Evolutionary conservation across 2,113 vertebrate genomes (phyloP), one percentile per base, ranked within the genome.

Genomic region (Zosterops pallidus): DNA sequence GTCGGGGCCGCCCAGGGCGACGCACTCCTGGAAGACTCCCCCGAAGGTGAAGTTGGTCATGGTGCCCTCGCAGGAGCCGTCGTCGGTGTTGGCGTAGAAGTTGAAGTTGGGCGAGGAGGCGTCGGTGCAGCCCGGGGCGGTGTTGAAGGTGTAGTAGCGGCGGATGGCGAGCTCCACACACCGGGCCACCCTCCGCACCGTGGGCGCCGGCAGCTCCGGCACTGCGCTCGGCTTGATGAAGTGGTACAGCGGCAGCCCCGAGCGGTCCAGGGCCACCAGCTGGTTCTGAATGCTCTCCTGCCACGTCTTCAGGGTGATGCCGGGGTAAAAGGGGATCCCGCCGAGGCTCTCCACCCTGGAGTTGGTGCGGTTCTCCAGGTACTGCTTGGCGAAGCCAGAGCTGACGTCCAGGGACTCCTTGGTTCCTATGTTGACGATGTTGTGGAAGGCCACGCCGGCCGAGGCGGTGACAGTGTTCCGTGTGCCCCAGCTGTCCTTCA

Each of bases 221-320:
- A 99, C 83, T 9, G 91, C 80, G 35, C 97, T 96, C 4, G 95
- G 94, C 76, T 95, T 98, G 72, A 99, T 98, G 63, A 99, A 98
- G 91, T 97, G 98, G 52, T 98, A 96, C 21, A 99, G 93, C 6
- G 98, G 98, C 86, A 99, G 85, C n/a, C 99, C 99, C 0, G 96
- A 97, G 12, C 99, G 98, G 91, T 99, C 99, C 1, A 99, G 96
- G 42, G 98, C 98, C 88, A 99, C 98, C 89, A 99, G 96, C 93
- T 99, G 98, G 96, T 99, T 99, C 44, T 59, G 74, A 49, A 97
- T 99, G 42, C 94, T 97, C 84, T 99, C 98, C 91, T 99, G 99
- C 99, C 99, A 99, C 56, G 93, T 97, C 97, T 99, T 97, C 72
- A 99, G 97, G 52, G 98, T 99, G 95, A 99, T 99, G 12, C 99